Conservation (phyloP, 1,140 invertebrate genomes). For the Scaptomyza pallida region DNA sequence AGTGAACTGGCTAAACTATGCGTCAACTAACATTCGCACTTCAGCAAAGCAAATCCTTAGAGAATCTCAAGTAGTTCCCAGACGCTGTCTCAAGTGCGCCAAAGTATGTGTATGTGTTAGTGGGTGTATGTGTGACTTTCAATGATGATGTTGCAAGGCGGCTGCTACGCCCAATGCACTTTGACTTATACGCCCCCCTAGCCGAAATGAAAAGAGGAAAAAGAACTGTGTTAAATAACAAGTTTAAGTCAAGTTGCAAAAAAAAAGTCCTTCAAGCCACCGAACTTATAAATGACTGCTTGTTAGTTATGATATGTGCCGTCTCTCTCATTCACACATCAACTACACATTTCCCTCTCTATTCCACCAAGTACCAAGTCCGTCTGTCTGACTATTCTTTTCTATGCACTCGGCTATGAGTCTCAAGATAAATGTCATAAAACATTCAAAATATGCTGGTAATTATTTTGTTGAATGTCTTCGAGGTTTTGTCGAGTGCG, state of each 20-base stretch:
- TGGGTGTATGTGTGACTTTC: slow-evolving; percentile 23
- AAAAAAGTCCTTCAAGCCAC: slow-evolving; percentile 2
- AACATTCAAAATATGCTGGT: slow-evolving; percentile 78
- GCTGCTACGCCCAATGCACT: slow-evolving; percentile 22
- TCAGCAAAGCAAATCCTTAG: slow-evolving; percentile 52
- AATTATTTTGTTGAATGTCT: slow-evolving; percentile 79
- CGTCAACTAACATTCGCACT: slow-evolving; percentile 59
- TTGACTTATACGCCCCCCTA: slow-evolving; percentile 9
- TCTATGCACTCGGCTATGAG: slow-evolving; percentile 1
- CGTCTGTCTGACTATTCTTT: not conserved
- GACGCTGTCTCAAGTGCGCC: slow-evolving; percentile 53
- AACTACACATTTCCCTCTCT: not conserved
- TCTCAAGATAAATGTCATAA: slow-evolving; percentile 61
- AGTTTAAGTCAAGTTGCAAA: slow-evolving; percentile 47
- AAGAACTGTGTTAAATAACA: slow-evolving; percentile 56
- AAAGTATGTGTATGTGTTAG: slow-evolving; percentile 2
- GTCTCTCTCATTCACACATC: not conserved
- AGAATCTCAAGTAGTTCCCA: slow-evolving; percentile 16
- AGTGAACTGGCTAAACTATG: slow-evolving; percentile 53
- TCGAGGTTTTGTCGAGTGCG: slow-evolving; percentile 61
- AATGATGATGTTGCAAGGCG: slow-evolving; percentile 30
- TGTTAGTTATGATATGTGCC: slow-evolving; percentile 68
- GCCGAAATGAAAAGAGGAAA: slow-evolving; percentile 11
- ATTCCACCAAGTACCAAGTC: no score
- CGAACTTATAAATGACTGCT: slow-evolving; percentile 61